Conservation (phyloP, 1,140 invertebrate species). For the Popillia japonica region DNA sequence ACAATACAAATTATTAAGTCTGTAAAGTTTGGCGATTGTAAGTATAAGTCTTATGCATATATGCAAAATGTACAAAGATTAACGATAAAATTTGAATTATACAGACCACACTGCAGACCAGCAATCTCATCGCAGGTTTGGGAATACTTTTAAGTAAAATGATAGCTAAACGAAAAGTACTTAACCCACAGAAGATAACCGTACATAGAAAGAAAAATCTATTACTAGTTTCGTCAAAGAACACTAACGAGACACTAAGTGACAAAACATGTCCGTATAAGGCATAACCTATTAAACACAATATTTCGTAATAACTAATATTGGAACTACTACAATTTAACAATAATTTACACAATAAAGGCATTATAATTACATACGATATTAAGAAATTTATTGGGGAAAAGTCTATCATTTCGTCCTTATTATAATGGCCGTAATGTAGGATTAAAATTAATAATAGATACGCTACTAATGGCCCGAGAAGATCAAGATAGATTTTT, state of each 20-base stretch:
- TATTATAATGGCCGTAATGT: slow-evolving; percentile 59
- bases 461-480: slow-evolving; percentile 60
- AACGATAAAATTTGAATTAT: slow-evolving; percentile 61
- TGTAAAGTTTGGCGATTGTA: slow-evolving; percentile 1
- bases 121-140: slow-evolving; percentile 59
- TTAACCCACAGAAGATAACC: slow-evolving; percentile 61
- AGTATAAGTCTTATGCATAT: slow-evolving; percentile 58
- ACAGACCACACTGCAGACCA: slow-evolving; percentile 61
- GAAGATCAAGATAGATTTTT: slow-evolving; percentile 60
- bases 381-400: slow-evolving; percentile 56
- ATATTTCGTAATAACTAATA: slow-evolving; percentile 58
- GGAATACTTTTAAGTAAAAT: slow-evolving; percentile 61
- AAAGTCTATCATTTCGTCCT: slow-evolving; percentile 49
- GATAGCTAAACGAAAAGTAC: slow-evolving; percentile 60
- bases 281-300: slow-evolving; percentile 62
- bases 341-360: slow-evolving; percentile 56
- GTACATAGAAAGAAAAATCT: slow-evolving; percentile 60
- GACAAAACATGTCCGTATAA: slow-evolving; percentile 63
- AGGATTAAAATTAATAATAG: slow-evolving; percentile 56
- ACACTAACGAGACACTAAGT: slow-evolving; percentile 58
- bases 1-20: background rate
- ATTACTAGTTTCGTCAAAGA: slow-evolving; percentile 59
- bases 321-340: slow-evolving; percentile 55
- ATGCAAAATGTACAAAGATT: slow-evolving; percentile 63
- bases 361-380: slow-evolving; percentile 56